Base-by-base conservation (phyloP, 1,140 invertebrate genomes). In the Pseudomyrmex flavicornis region DNA sequence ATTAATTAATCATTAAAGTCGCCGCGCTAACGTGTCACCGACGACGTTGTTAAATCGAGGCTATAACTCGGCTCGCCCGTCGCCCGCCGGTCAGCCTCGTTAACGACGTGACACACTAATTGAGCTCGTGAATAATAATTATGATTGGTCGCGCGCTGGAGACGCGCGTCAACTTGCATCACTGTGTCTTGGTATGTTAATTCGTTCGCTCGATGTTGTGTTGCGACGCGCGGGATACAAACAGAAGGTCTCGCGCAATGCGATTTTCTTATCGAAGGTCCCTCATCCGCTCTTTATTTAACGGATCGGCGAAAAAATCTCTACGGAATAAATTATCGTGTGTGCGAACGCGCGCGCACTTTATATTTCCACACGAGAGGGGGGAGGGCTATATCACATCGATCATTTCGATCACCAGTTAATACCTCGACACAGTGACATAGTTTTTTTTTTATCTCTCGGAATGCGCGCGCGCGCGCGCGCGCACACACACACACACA, bases 81-180 rank as follows among this genome's bases (percentile, higher is more conserved):
- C 1, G 54, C 26, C 56, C 5, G 35, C 62, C 62, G 46, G 62
- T n/a, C 22, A 46, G 46, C 48, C 74, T 77, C 62, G 62, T 77
- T 77, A 77, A 68, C 62, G 13, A 3, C 26, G 74, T 68, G 48
- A 68, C 74, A 56, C 17, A 77, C 62, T 77, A 77, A 77, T 77
- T 77, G 62, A 77, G 26, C 62, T 68, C 62, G 74, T 68, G 74
- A 77, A 77, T 77, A 77, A 77, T 77, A 77, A 77, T 77, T 54
- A 54, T 68, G 74, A 77, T 68, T 68, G 62, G 48, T 56, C 7
- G 26, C 62, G 62, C 61, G n/a, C 5, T 35, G 5, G 1, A 44
- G 48, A 77, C n/a, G 74, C 15, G 73, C 15, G 73, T 76, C 73
- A 48, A 12, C 15, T 75, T 44, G 46, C 73, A 63, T 75, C 46